Conservation (phyloP, 2,113 vertebrate species). For the Cephalopterus ornatus region DNA sequence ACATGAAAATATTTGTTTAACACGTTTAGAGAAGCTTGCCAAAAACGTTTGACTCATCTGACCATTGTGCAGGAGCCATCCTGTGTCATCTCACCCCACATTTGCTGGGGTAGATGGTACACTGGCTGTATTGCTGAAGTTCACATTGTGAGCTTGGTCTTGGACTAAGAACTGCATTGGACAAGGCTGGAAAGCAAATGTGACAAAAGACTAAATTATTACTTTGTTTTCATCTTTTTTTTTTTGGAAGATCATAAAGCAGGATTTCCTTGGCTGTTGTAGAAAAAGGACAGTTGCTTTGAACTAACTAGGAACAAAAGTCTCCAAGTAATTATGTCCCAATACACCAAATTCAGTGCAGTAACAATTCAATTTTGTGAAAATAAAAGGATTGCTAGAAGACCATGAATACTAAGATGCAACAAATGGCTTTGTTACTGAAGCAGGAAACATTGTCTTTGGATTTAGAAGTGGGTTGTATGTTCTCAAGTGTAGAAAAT, state of each 20-base stretch:
- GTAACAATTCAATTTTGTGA: neutral
- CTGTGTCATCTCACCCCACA: neutral
- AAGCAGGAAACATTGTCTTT: neutral
- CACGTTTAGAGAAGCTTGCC: neutral
- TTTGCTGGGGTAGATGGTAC: neutral
- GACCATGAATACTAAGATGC: neutral
- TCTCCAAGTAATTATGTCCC: neutral
- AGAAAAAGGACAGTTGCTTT: neutral
- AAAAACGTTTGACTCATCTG: neutral
- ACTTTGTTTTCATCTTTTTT: neutral
- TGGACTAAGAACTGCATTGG: neutral
- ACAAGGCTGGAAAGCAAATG: neutral
- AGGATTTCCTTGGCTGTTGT: neutral
- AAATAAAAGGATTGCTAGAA: neutral
- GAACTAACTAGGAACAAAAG: neutral
- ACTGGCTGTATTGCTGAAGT: neutral
- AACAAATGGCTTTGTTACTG: neutral
- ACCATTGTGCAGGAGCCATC: neutral
- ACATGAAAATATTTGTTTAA: neutral
- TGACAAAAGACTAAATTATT: neutral
- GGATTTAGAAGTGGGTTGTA: neutral
- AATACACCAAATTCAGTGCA: neutral
- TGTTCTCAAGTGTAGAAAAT: slow-evolving; percentile 16
- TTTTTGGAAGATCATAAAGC: neutral
- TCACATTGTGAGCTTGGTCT: neutral